Conservation (phyloP, 2,113 vertebrate genomes). For the Spea bombifrons region DNA sequence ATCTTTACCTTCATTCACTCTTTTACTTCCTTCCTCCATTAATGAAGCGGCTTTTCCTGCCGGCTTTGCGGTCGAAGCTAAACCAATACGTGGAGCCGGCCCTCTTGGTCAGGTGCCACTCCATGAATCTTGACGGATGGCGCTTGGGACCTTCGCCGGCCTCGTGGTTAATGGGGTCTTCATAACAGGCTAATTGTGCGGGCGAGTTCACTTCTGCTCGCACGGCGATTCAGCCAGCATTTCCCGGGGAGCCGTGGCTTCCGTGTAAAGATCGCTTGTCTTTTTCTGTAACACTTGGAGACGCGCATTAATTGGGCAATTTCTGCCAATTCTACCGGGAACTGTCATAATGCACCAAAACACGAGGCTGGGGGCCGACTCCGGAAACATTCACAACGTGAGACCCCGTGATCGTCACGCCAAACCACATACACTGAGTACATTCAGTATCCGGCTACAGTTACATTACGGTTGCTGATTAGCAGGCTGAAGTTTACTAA, state of each 20-base stretch:
- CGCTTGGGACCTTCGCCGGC: conserved; percentile 40
- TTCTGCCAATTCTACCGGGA: not conserved
- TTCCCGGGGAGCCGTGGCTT: conserved; percentile 2
- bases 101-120: conserved; percentile 36
- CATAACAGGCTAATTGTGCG: conserved; percentile 26
- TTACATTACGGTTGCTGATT: too few species aligned
- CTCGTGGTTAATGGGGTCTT: conserved; percentile 39
- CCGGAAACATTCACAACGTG: not conserved
- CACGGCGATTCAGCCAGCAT: conserved; percentile 28
- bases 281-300: not conserved
- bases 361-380: not conserved
- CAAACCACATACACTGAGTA: too few species aligned
- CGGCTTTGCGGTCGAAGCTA: conserved; percentile 17
- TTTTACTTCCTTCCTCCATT: conserved; percentile 37
- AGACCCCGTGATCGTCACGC: too few species aligned
- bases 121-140: conserved; percentile 45
- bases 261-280: not conserved
- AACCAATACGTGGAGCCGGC: not conserved
- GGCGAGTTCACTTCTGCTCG: not conserved
- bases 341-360: not conserved
- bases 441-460: too few species aligned
- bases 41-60: conserved; percentile 3
- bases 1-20: conserved; percentile 35
- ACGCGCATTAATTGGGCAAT: not conserved
- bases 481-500: too few species aligned